Base-by-base conservation (phyloP, 2,797 vertebrate species). In the Phalanger gymnotis region DNA sequence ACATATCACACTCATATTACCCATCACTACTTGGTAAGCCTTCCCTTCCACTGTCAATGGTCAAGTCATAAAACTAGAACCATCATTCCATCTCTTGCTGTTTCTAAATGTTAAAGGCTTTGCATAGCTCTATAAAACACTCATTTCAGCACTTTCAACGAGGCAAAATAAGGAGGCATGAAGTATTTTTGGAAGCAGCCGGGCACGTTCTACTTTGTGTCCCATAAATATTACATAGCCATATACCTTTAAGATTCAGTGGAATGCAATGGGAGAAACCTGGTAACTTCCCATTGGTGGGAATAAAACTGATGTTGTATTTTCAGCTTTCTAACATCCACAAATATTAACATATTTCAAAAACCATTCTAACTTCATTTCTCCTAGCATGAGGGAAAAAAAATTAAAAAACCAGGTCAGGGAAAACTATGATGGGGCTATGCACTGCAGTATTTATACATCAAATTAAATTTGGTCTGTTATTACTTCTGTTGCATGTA, bases 291-390 rank as follows among this genome's bases (percentile, higher is more conserved):
- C 31, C 30, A 54, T 28, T 90, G 73, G 47, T 53, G 95, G 58
- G 56, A 91, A 93, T 94, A 91, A 52, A 30, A 91, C 5, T 89
- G 47, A 92, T 73, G 16, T 91, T 96, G 28, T 61, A 51, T 91
- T 96, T 96, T 51, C 51, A 90, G 58, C 94, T 95, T 94, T 93
- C 96, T 90, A 66, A 53, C 25, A 56, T 66, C 94, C 95, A 94
- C 52, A 61, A 96, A 90, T 87, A 93, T 30, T n/a, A 93, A 96
- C 93, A 94, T 40, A 40, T 81, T 81, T 81, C 66, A 81, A 81
- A 81, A 81, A 81, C 25, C 66, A 40, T 5, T 54, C 47, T 92
- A 54, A 96, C 52, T 53, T 51, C 28, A 90, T 90, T 90, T 54
- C 13, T 51, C 52, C 13, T 14, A 66, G 47, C 91, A 93, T 95